Evolutionary conservation across 2,888 invertebrate species (phyloP), one percentile per base, ranked within the genome.

Genomic region (Nematopogon swammerdamellus): DNA sequence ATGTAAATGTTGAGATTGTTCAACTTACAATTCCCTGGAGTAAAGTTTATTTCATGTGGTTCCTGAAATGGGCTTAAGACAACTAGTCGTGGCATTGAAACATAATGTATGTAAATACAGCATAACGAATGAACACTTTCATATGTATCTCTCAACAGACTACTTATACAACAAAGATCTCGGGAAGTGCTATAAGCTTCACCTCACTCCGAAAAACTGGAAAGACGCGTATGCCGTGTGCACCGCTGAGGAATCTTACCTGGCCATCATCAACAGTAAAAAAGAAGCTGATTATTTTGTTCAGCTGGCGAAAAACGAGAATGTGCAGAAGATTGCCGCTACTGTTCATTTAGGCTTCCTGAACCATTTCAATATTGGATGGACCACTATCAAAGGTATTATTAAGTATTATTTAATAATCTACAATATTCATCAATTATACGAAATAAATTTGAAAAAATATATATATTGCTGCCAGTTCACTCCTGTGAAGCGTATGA

Each of bases 141-240:
- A 43, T 11, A 11, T 43, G 14, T 4, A 25, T 19, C 30, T 8
- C 2, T 20, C 11, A 20, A 4, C 60, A 74, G 73, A 59, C 51
- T 75, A 75, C 54, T 52, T 54, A 44, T 69, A 59, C 54, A 60
- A 63, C 45, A 57, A 58, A 6, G 50, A 49, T 1, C 48, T 59
- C 2, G 65, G 65, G 2, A 63, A 61, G 54, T 75, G 72, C 55
- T 74, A 72, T 58, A 74, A 72, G 52, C 65, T 72, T 50, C 72
- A 74, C 50, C 50, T 63, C 17, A 57, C 54, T 1, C 69, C 70
- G 0, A 57, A 55, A 52, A 69, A 59, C 45, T 76, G 75, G 74
- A 59, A 59, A 0, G 68, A 71, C 1, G 74, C 74, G 0, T 62
- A 62, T 29, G 56, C 58, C 1, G 55, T 60, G 2, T 76, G 76